These are phyloP conservation scores for Falco cherrug DNA, from an alignment of 2,797 vertebrate species.

Conservation along the genomic window DNA sequence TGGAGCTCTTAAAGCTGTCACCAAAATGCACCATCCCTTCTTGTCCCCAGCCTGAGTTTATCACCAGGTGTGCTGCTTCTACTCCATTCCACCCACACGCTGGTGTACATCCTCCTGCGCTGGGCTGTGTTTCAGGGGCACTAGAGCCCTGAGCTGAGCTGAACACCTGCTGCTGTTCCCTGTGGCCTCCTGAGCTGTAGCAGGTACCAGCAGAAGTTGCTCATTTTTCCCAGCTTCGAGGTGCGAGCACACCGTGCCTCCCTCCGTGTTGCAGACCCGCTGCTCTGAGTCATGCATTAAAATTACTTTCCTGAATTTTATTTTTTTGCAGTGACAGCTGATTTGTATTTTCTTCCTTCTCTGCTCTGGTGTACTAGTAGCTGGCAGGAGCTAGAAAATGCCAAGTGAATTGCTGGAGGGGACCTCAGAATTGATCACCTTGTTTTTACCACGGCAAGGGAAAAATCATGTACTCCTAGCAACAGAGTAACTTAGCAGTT, in stretches of 20 bases:
- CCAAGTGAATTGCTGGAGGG: conserved; percentile 34
- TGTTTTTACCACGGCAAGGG: conserved; percentile 31
- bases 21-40: background rate
- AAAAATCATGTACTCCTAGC: background rate
- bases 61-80: background rate
- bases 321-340: conserved; percentile 39
- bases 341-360: conserved; percentile 16
- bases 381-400: conserved; percentile 17
- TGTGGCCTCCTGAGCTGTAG: background rate
- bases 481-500: background rate
- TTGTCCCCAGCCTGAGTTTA: background rate
- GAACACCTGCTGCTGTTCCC: background rate
- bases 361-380: background rate
- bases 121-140: background rate
- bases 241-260: background rate
- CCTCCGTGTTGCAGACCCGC: background rate
- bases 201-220: background rate
- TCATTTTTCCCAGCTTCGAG: background rate
- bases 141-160: background rate
- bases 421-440: conserved; percentile 64
- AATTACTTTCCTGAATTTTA: conserved; percentile 6
- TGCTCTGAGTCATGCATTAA: conserved; percentile 31
- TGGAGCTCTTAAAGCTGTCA: background rate
- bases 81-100: background rate
- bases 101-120: background rate